Conservation (phyloP, 2,113 vertebrate genomes). For the Xyliphius kryptos region DNA sequence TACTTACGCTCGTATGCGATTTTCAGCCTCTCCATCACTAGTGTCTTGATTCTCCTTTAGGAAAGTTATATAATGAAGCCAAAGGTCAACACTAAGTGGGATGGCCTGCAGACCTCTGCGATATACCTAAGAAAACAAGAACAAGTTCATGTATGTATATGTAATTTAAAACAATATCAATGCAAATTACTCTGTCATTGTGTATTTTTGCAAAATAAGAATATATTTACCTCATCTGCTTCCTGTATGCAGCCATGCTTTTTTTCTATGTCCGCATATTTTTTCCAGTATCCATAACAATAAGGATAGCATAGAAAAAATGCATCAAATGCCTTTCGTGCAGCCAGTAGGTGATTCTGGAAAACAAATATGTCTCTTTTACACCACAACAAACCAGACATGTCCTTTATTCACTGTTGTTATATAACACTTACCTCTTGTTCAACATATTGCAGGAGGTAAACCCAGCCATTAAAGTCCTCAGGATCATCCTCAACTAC, state of each 20-base stretch:
- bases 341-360: conserved; percentile 81
- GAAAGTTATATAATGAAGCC: conserved; percentile 96
- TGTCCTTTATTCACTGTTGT: neutral
- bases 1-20: conserved; percentile 87
- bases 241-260: conserved; percentile 80
- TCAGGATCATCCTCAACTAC: conserved; percentile 85
- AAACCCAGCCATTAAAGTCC: conserved; percentile 96
- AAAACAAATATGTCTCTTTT: conserved; percentile 21
- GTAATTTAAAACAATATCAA: too few relatives aligned
- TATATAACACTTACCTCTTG: conserved; percentile 89
- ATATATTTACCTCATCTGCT: conserved; percentile 92
- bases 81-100: conserved; percentile 96
- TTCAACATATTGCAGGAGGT: conserved; percentile 92
- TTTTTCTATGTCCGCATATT: conserved; percentile 94
- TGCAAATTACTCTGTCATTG: too few relatives aligned
- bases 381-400: neutral
- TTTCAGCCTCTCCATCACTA: conserved; percentile 76
- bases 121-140: conserved; percentile 76
- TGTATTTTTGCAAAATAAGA: too few relatives aligned
- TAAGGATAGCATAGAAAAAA: conserved; percentile 94
- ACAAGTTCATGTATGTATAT: too few relatives aligned
- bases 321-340: conserved; percentile 84
- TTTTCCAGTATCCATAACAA: conserved; percentile 99
- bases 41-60: conserved; percentile 89
- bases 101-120: conserved; percentile 93